Conservation (phyloP, 2,888 invertebrate genomes). For the Antitype chi region DNA sequence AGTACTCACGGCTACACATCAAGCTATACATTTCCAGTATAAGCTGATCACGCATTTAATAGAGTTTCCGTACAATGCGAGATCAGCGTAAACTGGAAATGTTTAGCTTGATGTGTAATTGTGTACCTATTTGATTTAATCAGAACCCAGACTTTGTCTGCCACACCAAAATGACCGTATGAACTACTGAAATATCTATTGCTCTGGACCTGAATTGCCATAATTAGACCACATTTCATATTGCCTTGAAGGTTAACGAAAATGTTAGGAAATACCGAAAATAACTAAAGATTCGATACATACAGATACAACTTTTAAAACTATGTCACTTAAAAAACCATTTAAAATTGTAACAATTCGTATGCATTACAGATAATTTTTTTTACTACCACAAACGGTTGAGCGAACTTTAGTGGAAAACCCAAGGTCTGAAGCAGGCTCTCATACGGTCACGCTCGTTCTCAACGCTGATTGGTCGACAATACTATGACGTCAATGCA, state of each 20-base stretch:
- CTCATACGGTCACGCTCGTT: slow-evolving; percentile 72
- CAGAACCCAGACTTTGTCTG: too few relatives aligned
- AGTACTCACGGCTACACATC: background rate
- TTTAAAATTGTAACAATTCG: slow-evolving; percentile 56
- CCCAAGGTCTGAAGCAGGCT: slow-evolving; percentile 84
- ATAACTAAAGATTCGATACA: background rate
- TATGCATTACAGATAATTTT: slow-evolving; percentile 52
- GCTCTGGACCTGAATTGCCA: background rate
- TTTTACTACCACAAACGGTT: slow-evolving; percentile 56
- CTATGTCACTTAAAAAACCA: slow-evolving; percentile 32
- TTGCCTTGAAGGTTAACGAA: background rate
- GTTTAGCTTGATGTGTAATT: too few relatives aligned
- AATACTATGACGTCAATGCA: slow-evolving; percentile 74
- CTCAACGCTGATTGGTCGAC: slow-evolving; percentile 57
- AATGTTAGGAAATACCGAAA: background rate
- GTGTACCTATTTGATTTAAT: background rate
- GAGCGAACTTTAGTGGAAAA: slow-evolving; percentile 74
- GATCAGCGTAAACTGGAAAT: too few relatives aligned
- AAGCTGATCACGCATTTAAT: too few relatives aligned
- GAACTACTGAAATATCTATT: background rate
- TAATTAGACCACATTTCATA: background rate
- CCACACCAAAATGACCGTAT: background rate
- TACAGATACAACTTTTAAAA: slow-evolving; percentile 7
- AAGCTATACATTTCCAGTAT: too few relatives aligned
- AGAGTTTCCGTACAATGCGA: too few relatives aligned